A percentile compares a stretch with the other conserved stretches of the same genome.
These are phyloP conservation scores for Sarcophilus harrisii DNA, from an alignment of 2,797 vertebrate genomes.

Conservation along the genomic window DNA sequence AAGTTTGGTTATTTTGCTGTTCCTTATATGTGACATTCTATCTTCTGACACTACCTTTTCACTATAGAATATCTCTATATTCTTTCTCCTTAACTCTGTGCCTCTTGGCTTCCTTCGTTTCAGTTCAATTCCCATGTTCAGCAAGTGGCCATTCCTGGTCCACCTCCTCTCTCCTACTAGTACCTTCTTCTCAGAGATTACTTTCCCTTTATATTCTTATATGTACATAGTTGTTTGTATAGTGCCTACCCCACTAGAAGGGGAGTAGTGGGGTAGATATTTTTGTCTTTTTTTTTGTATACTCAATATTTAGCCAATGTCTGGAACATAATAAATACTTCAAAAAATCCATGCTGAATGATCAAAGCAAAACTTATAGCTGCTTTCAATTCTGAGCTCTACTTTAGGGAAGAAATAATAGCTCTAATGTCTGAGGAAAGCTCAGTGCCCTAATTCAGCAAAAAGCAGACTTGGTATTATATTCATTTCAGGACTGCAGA, in stretches of 20 bases:
- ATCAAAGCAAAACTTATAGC: neutral
- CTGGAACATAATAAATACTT: neutral
- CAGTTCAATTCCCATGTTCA: too few species aligned
- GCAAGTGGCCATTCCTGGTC: too few species aligned
- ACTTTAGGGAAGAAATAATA: neutral
- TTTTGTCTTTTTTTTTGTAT: neutral
- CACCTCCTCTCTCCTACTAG: too few species aligned
- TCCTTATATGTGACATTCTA: too few species aligned
- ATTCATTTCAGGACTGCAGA: neutral
- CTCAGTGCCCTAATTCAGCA: neutral
- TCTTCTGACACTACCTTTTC: too few species aligned
- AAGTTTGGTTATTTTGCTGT: too few species aligned
- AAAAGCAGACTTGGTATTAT: neutral
- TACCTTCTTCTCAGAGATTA: too few species aligned
- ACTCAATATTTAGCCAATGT: neutral
- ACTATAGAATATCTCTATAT: too few species aligned
- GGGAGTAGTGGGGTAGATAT: neutral
- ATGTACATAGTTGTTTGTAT: neutral
- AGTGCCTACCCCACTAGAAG: neutral
- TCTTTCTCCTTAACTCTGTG: too few species aligned
- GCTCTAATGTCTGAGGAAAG: neutral
- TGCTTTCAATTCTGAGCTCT: neutral
- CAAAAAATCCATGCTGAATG: neutral
- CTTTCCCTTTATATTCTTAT: too few species aligned
- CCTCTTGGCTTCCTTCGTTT: too few species aligned